Evolutionary conservation across 1,140 invertebrate species (phyloP).

Genomic region (Achatina immaculata): DNA sequence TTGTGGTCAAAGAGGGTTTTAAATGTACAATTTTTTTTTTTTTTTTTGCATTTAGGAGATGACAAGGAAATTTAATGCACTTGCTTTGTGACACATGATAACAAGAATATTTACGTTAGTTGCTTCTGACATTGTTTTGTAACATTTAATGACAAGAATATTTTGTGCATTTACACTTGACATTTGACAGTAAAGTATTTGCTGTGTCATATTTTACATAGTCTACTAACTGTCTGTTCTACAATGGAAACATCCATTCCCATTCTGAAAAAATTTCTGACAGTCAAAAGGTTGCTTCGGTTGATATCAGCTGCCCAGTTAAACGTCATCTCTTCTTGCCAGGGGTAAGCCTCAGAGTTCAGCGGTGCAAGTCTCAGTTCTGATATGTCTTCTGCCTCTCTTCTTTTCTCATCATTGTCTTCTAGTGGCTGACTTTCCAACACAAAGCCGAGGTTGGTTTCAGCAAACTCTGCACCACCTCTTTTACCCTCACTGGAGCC

Average conservation of each 20-base stretch:
- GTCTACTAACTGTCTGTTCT: background rate
- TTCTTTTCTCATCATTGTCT: slow-evolving; percentile 3
- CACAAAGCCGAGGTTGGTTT: background rate
- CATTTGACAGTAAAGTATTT: no score
- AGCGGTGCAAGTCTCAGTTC: slow-evolving; percentile 41
- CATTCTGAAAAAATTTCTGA: background rate
- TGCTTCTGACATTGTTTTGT: no score
- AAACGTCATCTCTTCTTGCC: slow-evolving; percentile 63
- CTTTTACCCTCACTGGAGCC: no score
- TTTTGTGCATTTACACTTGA: no score
- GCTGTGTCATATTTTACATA: no score
- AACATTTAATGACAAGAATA: no score
- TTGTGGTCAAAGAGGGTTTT: no score
- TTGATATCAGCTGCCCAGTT: slow-evolving; percentile 55
- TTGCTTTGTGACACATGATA: no score
- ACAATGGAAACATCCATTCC: background rate
- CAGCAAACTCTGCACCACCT: slow-evolving; percentile 20
- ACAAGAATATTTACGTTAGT: no score
- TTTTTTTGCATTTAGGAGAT: no score
- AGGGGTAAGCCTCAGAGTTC: slow-evolving; percentile 49
- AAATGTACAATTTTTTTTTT: no score
- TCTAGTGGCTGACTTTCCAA: background rate
- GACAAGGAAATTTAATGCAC: no score
- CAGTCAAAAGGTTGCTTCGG: background rate
- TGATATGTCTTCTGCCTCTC: slow-evolving; percentile 26